These are phyloP conservation scores for Scopus umbretta DNA, from an alignment of 2,113 vertebrate genomes.

Conservation along the genomic window DNA sequence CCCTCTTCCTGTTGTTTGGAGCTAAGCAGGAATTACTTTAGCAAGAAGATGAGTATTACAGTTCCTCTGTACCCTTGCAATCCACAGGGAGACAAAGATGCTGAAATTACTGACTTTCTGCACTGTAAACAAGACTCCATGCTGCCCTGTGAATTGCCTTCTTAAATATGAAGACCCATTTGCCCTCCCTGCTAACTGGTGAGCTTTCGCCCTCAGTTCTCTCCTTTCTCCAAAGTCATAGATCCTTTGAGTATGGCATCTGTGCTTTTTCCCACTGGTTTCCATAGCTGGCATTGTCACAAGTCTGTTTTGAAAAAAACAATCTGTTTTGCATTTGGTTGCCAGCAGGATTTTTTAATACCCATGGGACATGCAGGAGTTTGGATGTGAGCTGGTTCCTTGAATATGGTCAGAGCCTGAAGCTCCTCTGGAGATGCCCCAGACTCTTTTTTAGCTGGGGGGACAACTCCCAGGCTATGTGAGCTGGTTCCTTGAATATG, in stretches of 20 bases:
- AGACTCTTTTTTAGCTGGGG: not conserved
- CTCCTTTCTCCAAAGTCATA: not conserved
- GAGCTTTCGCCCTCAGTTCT: not conserved
- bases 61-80: not conserved
- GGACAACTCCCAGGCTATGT: not conserved
- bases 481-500: not conserved
- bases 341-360: not conserved
- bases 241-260: not conserved
- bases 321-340: not conserved
- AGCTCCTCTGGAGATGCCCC: not conserved
- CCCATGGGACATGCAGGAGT: accelerated
- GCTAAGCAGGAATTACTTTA: not conserved
- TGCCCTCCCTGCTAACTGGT: not conserved
- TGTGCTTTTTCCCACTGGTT: not conserved
- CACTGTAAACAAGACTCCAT: accelerated
- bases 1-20: not conserved
- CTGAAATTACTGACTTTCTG: not conserved
- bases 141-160: not conserved
- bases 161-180: not conserved
- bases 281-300: not conserved
- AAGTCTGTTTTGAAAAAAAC: too few relatives aligned
- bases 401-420: not conserved
- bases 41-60: not conserved
- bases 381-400: not conserved
- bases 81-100: not conserved